Conservation (phyloP, 2,797 vertebrate genomes). For the Sylvilagus floridanus region DNA sequence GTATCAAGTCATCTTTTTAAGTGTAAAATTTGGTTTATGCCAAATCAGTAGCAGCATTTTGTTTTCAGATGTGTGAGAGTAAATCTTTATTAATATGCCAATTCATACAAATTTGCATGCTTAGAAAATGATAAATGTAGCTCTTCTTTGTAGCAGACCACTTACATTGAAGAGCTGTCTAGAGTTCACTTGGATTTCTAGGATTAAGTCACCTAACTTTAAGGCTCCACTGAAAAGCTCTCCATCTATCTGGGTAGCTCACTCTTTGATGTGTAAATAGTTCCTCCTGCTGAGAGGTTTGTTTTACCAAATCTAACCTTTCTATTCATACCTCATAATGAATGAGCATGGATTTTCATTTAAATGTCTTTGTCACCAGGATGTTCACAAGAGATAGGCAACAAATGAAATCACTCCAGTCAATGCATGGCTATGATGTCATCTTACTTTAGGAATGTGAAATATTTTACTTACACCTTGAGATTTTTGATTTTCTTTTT, state of each 20-base stretch:
- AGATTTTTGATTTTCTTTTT: not conserved
- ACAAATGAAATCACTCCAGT: constrained; percentile 28
- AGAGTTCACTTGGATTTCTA: not conserved
- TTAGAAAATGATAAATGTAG: constrained; percentile 21
- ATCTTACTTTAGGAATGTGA: not conserved
- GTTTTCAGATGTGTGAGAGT: not conserved
- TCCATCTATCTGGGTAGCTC: constrained; percentile 47
- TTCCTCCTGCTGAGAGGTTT: constrained; percentile 49
- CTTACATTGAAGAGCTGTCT: not conserved
- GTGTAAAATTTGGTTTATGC: not conserved
- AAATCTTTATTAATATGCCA: not conserved
- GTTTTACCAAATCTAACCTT: constrained; percentile 61
- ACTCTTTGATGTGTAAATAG: constrained; percentile 79
- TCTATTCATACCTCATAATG: constrained; percentile 57
- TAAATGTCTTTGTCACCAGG: constrained; percentile 70
- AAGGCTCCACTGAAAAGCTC: constrained; percentile 57
- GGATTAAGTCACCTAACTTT: constrained; percentile 45
- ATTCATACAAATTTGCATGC: not conserved
- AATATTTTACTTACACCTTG: not conserved
- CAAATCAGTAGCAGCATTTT: not conserved
- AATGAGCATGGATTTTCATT: constrained; percentile 40
- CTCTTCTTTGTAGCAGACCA: not conserved
- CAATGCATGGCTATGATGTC: not conserved
- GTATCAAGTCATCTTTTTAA: not conserved
- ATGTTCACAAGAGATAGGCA: constrained; percentile 77